A percentile compares a stretch with the other conserved stretches of the same genome.
These are phyloP conservation scores for Cochlearius cochlearius DNA, from an alignment of 2,113 vertebrate species.

Conservation along the genomic window DNA sequence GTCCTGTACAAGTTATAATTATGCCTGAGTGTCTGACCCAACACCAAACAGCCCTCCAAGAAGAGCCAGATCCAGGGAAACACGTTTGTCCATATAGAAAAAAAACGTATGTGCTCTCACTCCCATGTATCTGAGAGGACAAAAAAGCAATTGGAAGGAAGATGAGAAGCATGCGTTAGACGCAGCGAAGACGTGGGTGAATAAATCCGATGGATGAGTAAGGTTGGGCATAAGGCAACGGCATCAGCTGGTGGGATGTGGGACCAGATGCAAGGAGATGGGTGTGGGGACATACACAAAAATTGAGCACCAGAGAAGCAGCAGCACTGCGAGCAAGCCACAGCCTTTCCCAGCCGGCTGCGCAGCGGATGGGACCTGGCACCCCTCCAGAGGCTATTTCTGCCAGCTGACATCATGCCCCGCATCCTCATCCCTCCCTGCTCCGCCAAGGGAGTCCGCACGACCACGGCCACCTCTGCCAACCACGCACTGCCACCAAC, in stretches of 20 bases:
- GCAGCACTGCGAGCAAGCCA: neutral
- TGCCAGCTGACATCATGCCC: neutral
- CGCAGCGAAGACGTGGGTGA: neutral
- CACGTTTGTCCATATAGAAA: fast-evolving
- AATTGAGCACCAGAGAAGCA: fast-evolving
- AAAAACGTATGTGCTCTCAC: neutral
- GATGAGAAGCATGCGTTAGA: fast-evolving
- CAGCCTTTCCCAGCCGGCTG: neutral
- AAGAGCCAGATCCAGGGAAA: fast-evolving
- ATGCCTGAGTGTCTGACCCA: fast-evolving
- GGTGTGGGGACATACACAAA: fast-evolving
- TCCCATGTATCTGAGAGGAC: fast-evolving
- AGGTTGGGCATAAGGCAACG: fast-evolving
- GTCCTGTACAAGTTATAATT: neutral
- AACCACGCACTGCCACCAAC: neutral
- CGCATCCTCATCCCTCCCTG: neutral
- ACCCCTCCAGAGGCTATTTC: neutral
- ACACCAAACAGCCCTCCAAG: neutral
- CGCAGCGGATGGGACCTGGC: neutral
- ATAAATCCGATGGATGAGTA: fast-evolving
- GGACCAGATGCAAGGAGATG: fast-evolving
- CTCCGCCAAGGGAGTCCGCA: neutral
- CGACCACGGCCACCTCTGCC: fast-evolving
- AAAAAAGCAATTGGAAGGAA: neutral
- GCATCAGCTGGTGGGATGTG: fast-evolving